Percentiles rank a stretch among this genome's conserved stretches.
Conservation (phyloP, 2,888 invertebrate species). For the Congeria kusceri region DNA sequence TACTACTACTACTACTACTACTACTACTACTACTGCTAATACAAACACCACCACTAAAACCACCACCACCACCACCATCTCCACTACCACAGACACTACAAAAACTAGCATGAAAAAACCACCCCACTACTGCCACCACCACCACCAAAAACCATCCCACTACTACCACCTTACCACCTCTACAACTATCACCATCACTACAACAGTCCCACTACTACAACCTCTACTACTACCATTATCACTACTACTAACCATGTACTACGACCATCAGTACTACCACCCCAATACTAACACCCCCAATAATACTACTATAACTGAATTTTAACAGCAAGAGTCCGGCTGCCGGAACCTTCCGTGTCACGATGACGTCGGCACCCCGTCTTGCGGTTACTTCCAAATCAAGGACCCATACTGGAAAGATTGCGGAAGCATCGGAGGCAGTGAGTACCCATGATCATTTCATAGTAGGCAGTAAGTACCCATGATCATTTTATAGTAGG, state of each 20-base stretch:
- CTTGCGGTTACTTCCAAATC: conserved; percentile 46
- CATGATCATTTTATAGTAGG: too few relatives aligned
- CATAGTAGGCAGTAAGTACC: too few relatives aligned
- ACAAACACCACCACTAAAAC: conserved; percentile 23
- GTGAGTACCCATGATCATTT: too few relatives aligned
- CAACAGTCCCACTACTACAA: conserved; percentile 16
- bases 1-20: conserved; percentile 22
- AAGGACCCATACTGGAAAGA: conserved; percentile 38
- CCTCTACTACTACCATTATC: conserved; percentile 22
- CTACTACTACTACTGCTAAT: conserved; percentile 19
- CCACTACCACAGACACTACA: too few relatives aligned
- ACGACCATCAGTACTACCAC: too few relatives aligned
- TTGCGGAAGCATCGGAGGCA: conserved; percentile 27
- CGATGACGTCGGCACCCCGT: conserved; percentile 23
- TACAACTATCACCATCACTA: conserved; percentile 16
- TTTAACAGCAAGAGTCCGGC: conserved; percentile 54
- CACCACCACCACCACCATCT: conserved; percentile 26
- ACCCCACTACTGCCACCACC: too few relatives aligned
- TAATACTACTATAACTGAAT: too few relatives aligned
- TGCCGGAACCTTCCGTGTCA: conserved; percentile 43
- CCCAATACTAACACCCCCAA: too few relatives aligned
- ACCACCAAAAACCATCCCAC: too few relatives aligned
- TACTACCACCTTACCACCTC: too few relatives aligned
- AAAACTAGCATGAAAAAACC: too few relatives aligned
- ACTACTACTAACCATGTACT: not conserved